Percentiles rank a stretch among this genome's conserved stretches.
phyloP scores from a whole-genome alignment of 2,888 invertebrate genomes.

The Apoda limacodes region DNA sequence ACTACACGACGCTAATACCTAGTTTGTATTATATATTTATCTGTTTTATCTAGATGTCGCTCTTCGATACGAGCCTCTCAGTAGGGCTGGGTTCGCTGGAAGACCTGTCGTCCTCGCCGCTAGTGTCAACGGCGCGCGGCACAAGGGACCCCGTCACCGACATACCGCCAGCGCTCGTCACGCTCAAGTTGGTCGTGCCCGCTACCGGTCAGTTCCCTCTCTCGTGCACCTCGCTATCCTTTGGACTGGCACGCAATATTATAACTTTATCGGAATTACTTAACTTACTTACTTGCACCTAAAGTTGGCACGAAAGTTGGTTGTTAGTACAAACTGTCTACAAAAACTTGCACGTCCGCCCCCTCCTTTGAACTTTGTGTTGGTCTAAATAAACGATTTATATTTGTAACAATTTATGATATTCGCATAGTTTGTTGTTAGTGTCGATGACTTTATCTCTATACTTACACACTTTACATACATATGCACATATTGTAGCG shows the following conservation, averaged over 20 bases:
- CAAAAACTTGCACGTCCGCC: neutral
- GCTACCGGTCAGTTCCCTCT: slow-evolving; percentile 20
- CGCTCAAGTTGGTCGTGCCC: slow-evolving; percentile 30
- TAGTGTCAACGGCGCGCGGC: slow-evolving; percentile 39
- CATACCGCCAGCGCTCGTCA: slow-evolving; percentile 47
- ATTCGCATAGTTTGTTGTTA: too few relatives aligned
- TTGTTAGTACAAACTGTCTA: neutral
- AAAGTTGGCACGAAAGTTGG: neutral
- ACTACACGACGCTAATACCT: slow-evolving; percentile 4
- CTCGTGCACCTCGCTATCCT: too few relatives aligned
- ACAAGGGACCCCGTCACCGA: slow-evolving; percentile 42
- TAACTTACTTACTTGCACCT: too few relatives aligned
- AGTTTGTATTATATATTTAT: slow-evolving; percentile 2
- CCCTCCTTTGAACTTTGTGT: neutral
- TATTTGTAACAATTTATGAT: too few relatives aligned
- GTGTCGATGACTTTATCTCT: too few relatives aligned
- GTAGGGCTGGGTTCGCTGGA: slow-evolving; percentile 31
- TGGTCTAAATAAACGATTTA: too few relatives aligned
- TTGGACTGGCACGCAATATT: too few relatives aligned
- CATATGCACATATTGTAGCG: too few relatives aligned
- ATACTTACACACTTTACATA: too few relatives aligned
- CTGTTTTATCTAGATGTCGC: slow-evolving; percentile 32
- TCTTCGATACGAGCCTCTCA: slow-evolving; percentile 38
- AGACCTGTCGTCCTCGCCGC: slow-evolving; percentile 13
- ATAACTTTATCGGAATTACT: too few relatives aligned